These are phyloP conservation scores for Synergus itoensis DNA, from an alignment of 2,888 invertebrate genomes.

Conservation along the genomic window DNA sequence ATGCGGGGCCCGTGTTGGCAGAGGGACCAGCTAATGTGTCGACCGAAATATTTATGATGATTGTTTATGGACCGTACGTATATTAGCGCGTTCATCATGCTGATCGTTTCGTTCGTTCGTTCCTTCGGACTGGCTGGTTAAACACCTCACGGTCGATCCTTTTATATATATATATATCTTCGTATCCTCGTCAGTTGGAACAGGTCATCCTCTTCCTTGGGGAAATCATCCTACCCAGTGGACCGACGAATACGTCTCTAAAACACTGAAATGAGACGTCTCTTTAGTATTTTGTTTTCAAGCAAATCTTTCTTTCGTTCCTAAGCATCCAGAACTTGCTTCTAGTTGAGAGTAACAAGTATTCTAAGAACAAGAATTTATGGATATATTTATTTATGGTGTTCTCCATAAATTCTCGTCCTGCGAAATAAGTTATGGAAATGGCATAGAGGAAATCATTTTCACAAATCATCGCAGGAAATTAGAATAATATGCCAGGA, in stretches of 20 bases:
- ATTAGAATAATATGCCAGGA: slow-evolving; percentile 28
- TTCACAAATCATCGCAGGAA: slow-evolving; percentile 19
- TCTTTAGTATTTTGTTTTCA: slow-evolving; percentile 14
- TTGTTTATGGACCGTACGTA: slow-evolving; percentile 76
- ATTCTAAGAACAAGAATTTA: slow-evolving; percentile 26
- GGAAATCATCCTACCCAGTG: slow-evolving; percentile 28
- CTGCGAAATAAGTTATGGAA: slow-evolving; percentile 12
- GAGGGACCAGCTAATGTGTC: slow-evolving; percentile 74
- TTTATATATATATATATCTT: slow-evolving; percentile 28
- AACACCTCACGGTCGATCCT: slow-evolving; percentile 49
- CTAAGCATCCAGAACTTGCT: not conserved
- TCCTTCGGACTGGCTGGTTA: slow-evolving; percentile 54
- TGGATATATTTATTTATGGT: slow-evolving; percentile 27
- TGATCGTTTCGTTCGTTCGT: slow-evolving; percentile 54
- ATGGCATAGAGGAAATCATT: slow-evolving; percentile 3
- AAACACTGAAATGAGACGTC: slow-evolving; percentile 18
- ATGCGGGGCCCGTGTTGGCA: slow-evolving; percentile 59
- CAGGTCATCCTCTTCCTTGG: slow-evolving; percentile 18
- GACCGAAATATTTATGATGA: slow-evolving; percentile 77
- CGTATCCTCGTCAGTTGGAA: slow-evolving; percentile 32
- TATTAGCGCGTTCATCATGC: slow-evolving; percentile 72
- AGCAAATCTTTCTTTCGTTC: not conserved
- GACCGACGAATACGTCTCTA: slow-evolving; percentile 38
- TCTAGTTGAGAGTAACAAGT: slow-evolving; percentile 13
- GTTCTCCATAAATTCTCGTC: not conserved